These are phyloP conservation scores for Trichomalopsis sarcophagae DNA, from an alignment of 1,140 invertebrate genomes.

Conservation along the genomic window DNA sequence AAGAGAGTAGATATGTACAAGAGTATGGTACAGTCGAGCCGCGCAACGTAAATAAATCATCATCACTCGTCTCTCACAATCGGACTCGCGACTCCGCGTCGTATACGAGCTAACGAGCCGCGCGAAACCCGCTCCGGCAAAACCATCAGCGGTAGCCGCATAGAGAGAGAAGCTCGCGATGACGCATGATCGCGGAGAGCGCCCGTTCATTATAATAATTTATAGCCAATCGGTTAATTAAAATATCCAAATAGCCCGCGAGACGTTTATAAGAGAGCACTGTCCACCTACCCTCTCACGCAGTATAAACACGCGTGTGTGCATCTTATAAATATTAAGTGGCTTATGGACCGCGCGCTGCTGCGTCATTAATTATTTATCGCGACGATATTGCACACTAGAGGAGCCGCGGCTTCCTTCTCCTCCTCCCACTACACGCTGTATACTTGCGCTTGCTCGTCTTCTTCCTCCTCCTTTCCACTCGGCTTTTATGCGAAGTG, in stretches of 20 bases:
- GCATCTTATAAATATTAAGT: constrained; percentile 72
- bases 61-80: constrained; percentile 47
- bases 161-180: constrained; percentile 15
- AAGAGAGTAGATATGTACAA: neutral
- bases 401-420: neutral
- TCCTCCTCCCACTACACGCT: neutral
- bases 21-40: no score
- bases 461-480: neutral
- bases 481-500: constrained; percentile 17
- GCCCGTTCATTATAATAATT: constrained; percentile 71
- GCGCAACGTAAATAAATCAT: constrained; percentile 53
- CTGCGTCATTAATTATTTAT: constrained; percentile 73
- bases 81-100: constrained; percentile 21
- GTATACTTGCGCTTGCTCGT: neutral
- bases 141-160: neutral
- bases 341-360: constrained; percentile 55
- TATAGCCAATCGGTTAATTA: constrained; percentile 71
- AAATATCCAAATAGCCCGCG: constrained; percentile 70
- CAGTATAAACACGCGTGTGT: neutral
- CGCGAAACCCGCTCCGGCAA: constrained; percentile 2
- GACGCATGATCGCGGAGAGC: constrained; percentile 45
- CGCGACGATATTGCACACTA: constrained; percentile 59
- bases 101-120: constrained; percentile 26
- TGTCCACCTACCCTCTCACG: neutral
- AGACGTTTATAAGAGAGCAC: constrained; percentile 42